Percentiles rank a stretch among this genome's conserved stretches.
These are phyloP conservation scores for Ascaphus truei DNA, from an alignment of 2,113 vertebrate species.

Conservation along the genomic window DNA sequence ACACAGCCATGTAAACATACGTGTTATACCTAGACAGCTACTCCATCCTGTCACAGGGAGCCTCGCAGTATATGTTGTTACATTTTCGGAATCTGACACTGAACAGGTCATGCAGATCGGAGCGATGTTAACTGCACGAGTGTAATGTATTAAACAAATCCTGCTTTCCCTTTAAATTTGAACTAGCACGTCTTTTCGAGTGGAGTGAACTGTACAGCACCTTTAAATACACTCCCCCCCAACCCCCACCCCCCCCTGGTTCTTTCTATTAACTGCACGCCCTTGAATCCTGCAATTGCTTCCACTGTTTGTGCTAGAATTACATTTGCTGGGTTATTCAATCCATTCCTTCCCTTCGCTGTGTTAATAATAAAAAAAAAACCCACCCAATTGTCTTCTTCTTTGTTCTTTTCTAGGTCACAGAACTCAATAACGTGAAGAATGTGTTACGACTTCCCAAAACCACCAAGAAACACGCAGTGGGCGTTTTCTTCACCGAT, in stretches of 20 bases:
- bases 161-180: no score
- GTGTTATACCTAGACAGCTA: no score
- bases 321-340: not conserved
- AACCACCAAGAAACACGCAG: constrained; percentile 70
- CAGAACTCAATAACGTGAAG: constrained; percentile 73
- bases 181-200: not conserved
- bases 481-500: constrained; percentile 70
- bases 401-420: constrained; percentile 62
- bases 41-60: no score
- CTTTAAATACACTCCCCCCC: not conserved
- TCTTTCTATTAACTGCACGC: not conserved
- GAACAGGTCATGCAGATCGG: no score
- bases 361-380: not conserved
- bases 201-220: not conserved
- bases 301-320: not conserved
- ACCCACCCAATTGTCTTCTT: not conserved
- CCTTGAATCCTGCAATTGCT: not conserved
- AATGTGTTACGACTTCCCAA: constrained; percentile 63
- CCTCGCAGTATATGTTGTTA: no score
- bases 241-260: no score
- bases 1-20: no score
- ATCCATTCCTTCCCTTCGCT: not conserved
- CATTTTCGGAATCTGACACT: no score
- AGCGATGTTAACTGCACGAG: no score
- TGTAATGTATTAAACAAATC: no score